A percentile compares a stretch with the other conserved stretches of the same genome.
Conservation (phyloP, 1,140 invertebrate species). For the Euwallacea similis region DNA sequence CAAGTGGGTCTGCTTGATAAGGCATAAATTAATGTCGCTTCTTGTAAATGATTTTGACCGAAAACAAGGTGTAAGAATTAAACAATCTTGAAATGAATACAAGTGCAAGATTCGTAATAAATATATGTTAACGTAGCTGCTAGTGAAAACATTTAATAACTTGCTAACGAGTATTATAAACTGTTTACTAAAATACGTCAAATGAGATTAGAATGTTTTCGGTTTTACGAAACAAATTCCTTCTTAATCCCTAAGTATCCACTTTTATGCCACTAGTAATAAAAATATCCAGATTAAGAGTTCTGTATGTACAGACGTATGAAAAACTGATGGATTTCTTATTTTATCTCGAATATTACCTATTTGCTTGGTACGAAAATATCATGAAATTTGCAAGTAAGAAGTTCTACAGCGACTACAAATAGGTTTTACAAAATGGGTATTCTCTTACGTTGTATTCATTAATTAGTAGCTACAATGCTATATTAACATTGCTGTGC, state of each 20-base stretch:
- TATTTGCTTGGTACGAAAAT: conserved; percentile 1
- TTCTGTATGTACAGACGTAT: too few relatives aligned
- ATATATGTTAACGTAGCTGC: conserved; percentile 6
- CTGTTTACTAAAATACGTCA: conserved; percentile 23
- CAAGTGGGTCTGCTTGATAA: not conserved
- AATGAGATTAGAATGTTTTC: conserved; percentile 18
- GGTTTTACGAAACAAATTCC: conserved; percentile 25
- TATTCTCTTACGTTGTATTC: too few relatives aligned
- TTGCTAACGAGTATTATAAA: conserved; percentile 26
- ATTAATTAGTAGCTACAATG: too few relatives aligned
- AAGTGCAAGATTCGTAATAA: conserved; percentile 5
- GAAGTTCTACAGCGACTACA: not conserved
- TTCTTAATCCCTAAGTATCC: not conserved
- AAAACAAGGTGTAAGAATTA: too few relatives aligned
- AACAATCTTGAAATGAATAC: not conserved
- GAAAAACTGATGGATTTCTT: too few relatives aligned
- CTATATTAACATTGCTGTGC: not conserved
- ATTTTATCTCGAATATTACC: too few relatives aligned
- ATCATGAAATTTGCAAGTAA: not conserved
- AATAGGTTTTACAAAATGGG: too few relatives aligned
- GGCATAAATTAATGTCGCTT: too few relatives aligned
- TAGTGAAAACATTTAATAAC: conserved; percentile 23
- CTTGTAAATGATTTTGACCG: too few relatives aligned
- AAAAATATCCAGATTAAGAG: too few relatives aligned
- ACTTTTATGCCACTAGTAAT: too few relatives aligned